Evolutionary conservation across 37 sponge, comb jelly and placozoan genomes (phyloP), one percentile per base, ranked within the genome.

Genomic region (Ephydatia muelleri): DNA sequence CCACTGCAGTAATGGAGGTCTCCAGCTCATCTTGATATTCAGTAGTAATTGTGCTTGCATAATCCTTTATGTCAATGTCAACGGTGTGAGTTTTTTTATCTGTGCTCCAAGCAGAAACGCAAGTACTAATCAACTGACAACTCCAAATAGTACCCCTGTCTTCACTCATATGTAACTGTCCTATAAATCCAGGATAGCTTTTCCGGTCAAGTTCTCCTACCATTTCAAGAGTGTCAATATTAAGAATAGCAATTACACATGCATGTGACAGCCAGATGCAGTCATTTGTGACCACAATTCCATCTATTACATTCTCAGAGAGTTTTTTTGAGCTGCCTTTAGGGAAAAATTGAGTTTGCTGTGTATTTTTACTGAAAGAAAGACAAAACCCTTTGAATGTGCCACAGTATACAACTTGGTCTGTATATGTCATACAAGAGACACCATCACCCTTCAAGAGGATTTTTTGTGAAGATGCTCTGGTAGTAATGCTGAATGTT

Each of bases 351-450:
- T 82, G 92, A 38, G 84, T 87, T 33, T 77, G 38, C 32, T 30
- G 43, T 5, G 88, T 65, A 38, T 87, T 79, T 0, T 64, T 77
- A 38, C 64, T 25, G 72, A 89, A 93, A n/a, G 75, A 67, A 66
- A 93, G 89, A 28, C 86, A 82, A 72, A 83, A 93, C 30, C 93
- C 93, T 40, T 93, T 90, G 33, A 93, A 76, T 49, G 93, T 93
- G 19, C 93, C 93, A 27, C 89, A 31, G 81, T 84, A 89, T 34
- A 89, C 87, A 37, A 49, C 12, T 8, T 68, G 57, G 31, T 86
- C 34, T 36, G 83, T 38, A 38, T 65, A 66, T 16, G 93, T 80
- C 67, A 93, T 86, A 38, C 90, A 89, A 22, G 90, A 93, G 0
- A 93, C 93, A 70, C 87, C 73, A 32, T 86, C 89, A 29, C 89